These are phyloP conservation scores for Spilosoma lubricipeda DNA, from an alignment of 2,888 invertebrate genomes.

Conservation along the genomic window DNA sequence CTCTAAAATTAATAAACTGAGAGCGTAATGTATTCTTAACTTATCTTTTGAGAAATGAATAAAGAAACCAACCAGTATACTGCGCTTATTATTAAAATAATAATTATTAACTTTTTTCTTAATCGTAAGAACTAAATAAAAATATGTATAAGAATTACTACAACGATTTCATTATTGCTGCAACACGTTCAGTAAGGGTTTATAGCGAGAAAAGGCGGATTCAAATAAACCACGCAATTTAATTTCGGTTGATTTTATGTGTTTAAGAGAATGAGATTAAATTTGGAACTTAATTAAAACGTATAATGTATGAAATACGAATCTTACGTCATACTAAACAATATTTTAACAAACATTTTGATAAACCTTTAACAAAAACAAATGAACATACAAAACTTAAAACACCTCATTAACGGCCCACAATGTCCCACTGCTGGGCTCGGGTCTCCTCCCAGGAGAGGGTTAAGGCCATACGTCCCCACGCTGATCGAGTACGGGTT, in stretches of 20 bases:
- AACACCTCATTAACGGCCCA: no score
- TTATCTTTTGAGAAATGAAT: neutral
- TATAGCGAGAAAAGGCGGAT: constrained; percentile 17
- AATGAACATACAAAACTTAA: no score
- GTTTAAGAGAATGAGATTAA: neutral
- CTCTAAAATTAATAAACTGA: no score
- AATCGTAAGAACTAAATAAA: neutral
- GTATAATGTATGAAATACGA: neutral
- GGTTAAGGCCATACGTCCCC: no score
- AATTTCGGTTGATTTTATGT: constrained; percentile 16
- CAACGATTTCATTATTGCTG: neutral
- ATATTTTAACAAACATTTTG: no score
- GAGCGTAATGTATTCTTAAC: neutral
- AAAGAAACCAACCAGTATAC: neutral
- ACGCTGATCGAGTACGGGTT: no score
- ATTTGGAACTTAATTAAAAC: neutral
- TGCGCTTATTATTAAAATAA: neutral
- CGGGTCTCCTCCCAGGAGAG: no score
- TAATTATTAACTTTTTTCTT: neutral
- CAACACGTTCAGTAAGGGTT: neutral
- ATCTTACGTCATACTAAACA: no score
- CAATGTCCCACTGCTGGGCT: no score
- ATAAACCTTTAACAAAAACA: no score
- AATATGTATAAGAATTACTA: neutral
- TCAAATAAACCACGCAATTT: constrained; percentile 26